Evolutionary conservation across 1,140 invertebrate genomes (phyloP), one percentile per base, ranked within the genome.

Genomic region (Drosophila carrolli): DNA sequence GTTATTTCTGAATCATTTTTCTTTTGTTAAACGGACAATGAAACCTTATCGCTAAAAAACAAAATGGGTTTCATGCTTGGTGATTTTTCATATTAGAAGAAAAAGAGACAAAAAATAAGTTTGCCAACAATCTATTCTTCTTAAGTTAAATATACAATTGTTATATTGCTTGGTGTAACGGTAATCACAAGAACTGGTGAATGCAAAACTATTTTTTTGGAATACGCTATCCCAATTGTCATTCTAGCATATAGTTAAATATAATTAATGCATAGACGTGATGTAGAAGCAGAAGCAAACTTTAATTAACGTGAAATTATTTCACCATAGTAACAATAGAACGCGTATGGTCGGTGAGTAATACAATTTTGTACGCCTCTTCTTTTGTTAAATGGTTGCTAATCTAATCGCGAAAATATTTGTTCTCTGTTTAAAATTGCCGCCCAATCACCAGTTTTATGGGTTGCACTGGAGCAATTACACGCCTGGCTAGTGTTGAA

Each of bases 21-120:
- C 14, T 32, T 41, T 62, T 61, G 53, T 62, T 61, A 11, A 61
- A 19, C 8, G 5, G n/a, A 40, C 35, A 40, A 56, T 10, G 6
- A 10, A 10, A 14, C 4, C 13, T 19, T 60, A 41, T 61, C n/a
- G n/a, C 1, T 19, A 8, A 10, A 7, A 56, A 16, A 13, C 8
- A 1, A 29, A 40, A 5, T 29, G 2, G n/a, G 29, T 27, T 32
- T 48, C 13, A 6, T 6, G 2, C n/a, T 32, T 4, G 0, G 1
- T 32, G 11, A 7, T 51, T 48, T 48, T 23, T 32, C 29, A 6
- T 32, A 23, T 23, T 23, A 23, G 4, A 23, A 23, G 23, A 23
- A 23, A 23, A 23, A 23, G 23, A 23, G 23, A 23, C 23, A 23
- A 23, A 23, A 23, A 23, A 23, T 23, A 23, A 4, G 2, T 23